Percentiles rank a stretch among this genome's conserved stretches.
These are phyloP conservation scores for Apodemia hepburni DNA, from an alignment of 2,888 invertebrate species.

Conservation along the genomic window DNA sequence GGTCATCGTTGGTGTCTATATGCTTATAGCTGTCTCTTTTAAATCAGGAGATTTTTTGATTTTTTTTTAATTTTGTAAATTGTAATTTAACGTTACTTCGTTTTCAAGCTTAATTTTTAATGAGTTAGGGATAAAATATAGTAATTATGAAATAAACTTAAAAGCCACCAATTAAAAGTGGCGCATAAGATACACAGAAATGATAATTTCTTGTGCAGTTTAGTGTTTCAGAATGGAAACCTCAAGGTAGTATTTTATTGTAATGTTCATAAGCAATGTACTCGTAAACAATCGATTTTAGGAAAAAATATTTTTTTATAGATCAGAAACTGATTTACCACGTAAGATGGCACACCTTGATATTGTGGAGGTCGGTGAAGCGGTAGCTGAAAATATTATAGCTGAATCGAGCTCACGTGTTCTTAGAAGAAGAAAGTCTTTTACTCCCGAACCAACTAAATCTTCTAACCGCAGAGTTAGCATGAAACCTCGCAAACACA, in stretches of 20 bases:
- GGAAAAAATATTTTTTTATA: constrained; percentile 35
- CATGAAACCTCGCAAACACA: constrained; percentile 69
- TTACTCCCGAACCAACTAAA: constrained; percentile 53
- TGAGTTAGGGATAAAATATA: background rate
- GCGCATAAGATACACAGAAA: background rate
- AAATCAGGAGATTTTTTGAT: no score
- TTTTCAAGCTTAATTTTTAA: background rate
- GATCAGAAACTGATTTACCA: constrained; percentile 61
- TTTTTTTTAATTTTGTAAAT: no score
- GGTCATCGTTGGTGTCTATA: no score
- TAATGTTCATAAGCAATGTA: background rate
- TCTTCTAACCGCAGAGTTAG: constrained; percentile 66
- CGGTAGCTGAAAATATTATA: constrained; percentile 37
- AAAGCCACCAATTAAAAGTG: background rate
- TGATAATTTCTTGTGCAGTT: background rate
- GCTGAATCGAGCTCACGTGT: constrained; percentile 48
- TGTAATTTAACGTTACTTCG: no score
- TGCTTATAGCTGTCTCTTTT: no score
- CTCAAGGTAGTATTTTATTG: background rate
- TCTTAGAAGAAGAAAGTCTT: constrained; percentile 61
- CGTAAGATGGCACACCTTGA: constrained; percentile 71
- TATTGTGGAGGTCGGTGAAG: constrained; percentile 61
- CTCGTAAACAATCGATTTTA: background rate
- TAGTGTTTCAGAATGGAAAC: background rate
- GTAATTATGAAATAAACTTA: background rate